These are phyloP conservation scores for Microtus ochrogaster DNA, from an alignment of 2,113 vertebrate genomes.

Conservation along the genomic window DNA sequence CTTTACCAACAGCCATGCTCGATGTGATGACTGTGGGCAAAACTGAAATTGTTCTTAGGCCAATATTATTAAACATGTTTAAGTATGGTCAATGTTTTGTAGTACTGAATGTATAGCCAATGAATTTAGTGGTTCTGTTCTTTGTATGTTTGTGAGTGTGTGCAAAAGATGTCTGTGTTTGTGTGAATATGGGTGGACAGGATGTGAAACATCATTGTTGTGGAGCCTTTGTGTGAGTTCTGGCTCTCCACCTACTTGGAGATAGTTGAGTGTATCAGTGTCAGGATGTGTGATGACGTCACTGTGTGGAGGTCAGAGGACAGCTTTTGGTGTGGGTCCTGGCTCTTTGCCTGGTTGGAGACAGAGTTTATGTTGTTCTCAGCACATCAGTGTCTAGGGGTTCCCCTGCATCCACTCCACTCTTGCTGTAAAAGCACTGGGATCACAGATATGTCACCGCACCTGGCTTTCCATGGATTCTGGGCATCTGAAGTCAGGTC, in stretches of 20 bases:
- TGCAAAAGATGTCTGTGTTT: not conserved
- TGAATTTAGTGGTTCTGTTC: conserved; percentile 28
- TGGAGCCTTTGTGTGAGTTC: not conserved
- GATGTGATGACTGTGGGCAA: conserved; percentile 13
- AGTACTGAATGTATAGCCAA: not conserved
- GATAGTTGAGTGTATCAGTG: not conserved
- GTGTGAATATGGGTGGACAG: not conserved
- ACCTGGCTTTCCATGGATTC: not conserved
- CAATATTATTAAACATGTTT: not conserved
- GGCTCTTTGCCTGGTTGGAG: no score
- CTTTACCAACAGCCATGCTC: conserved; percentile 30
- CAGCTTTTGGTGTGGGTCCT: no score
- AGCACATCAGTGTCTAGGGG: no score
- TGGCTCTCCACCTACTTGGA: not conserved
- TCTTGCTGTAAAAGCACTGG: not conserved
- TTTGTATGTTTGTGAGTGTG: not conserved
- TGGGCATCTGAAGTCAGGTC: not conserved
- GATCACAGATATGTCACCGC: no score
- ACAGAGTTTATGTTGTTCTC: no score
- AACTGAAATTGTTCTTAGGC: conserved; percentile 2
- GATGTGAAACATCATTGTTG: not conserved
- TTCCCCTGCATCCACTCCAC: not conserved
- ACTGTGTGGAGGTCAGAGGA: no score
- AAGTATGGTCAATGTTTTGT: conserved; percentile 27
- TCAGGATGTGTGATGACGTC: no score